Evolutionary conservation across 23 tunicate genomes (phyloP), one percentile per base, ranked within the genome.

Genomic region (Styela clava): DNA sequence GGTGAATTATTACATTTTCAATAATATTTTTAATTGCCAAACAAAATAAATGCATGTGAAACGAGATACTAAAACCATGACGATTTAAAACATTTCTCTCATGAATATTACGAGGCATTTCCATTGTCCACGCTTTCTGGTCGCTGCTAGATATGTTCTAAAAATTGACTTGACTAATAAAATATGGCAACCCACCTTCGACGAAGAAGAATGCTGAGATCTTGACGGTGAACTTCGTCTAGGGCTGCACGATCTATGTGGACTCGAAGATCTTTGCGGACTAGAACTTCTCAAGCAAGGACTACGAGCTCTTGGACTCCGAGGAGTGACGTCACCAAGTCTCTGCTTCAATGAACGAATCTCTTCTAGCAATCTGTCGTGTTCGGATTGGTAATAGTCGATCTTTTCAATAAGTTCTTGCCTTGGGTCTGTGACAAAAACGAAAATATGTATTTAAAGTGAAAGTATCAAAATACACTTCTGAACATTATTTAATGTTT

Each of bases 331-430:
- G 24, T 87, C 91, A 52, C 97, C 97, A 26, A 92, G 24, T 24
- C 97, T 78, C 3, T 83, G 86, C 33, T 92, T 92, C 34, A 92
- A 68, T n/a, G 83, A 68, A 71, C 97, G 79, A 16, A 92, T 87
- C 74, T 92, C 97, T 34, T 92, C 97, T 27, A 92, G 56, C 28
- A 92, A 81, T 2, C 97, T 91, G 74, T 92, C 97, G 69, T 92
- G 97, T 52, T 92, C 97, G 85, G 84, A 84, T 74, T 92, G 97
- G 79, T 92, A 92, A 80, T 92, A 92, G 73, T 92, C 97, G 63
- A 92, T 92, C 74, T 92, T 92, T 28, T 83, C 90, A 27, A 92
- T 44, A 16, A 92, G 74, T 68, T 92, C 97, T 87, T 92, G 97
- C 22, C 91, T 74, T 1, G 92, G 31, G 79, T 92, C 97, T 92